These are phyloP conservation scores for Aradophagus sp. DNA, from an alignment of 1,140 invertebrate genomes.

Conservation along the genomic window DNA sequence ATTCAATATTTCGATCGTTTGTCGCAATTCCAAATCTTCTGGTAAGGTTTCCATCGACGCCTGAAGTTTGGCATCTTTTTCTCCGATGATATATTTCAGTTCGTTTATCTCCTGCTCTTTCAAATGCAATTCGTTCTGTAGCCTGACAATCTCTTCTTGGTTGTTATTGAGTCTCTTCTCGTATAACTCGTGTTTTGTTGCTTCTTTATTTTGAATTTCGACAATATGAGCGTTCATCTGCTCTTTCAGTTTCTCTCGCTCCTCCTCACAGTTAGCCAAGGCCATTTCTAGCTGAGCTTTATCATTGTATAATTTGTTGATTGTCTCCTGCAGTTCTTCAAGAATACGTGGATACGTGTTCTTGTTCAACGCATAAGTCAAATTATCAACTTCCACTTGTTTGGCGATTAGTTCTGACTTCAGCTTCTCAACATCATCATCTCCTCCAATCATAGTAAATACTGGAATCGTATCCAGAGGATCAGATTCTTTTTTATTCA, in stretches of 20 bases:
- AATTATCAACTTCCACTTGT: conserved; percentile 67
- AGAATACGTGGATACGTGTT: conserved; percentile 66
- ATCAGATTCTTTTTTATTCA: conserved; percentile 23
- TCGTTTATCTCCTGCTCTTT: conserved; percentile 66
- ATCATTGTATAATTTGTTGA: conserved; percentile 69
- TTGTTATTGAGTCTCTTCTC: conserved; percentile 46
- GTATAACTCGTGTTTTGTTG: conserved; percentile 10
- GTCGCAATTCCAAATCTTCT: conserved; percentile 56
- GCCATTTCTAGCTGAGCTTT: conserved; percentile 62
- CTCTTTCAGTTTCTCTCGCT: conserved; percentile 53
- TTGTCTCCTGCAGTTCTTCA: conserved; percentile 68
- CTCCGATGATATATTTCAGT: conserved; percentile 57
- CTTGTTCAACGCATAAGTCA: conserved; percentile 66
- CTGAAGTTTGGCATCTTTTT: conserved; percentile 63
- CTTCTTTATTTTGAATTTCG: conserved; percentile 31
- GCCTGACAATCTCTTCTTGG: conserved; percentile 59
- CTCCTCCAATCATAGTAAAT: conserved; percentile 51
- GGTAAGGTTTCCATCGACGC: conserved; percentile 51
- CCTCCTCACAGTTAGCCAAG: conserved; percentile 37
- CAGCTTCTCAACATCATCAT: conserved; percentile 57
- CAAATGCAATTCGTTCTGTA: conserved; percentile 57
- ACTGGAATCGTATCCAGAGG: conserved; percentile 47
- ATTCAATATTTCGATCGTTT: conserved; percentile 57
- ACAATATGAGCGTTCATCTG: conserved; percentile 27
- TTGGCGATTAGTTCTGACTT: conserved; percentile 61